Base-by-base conservation (phyloP, 2,113 vertebrate species). In the Gavialis gangeticus region DNA sequence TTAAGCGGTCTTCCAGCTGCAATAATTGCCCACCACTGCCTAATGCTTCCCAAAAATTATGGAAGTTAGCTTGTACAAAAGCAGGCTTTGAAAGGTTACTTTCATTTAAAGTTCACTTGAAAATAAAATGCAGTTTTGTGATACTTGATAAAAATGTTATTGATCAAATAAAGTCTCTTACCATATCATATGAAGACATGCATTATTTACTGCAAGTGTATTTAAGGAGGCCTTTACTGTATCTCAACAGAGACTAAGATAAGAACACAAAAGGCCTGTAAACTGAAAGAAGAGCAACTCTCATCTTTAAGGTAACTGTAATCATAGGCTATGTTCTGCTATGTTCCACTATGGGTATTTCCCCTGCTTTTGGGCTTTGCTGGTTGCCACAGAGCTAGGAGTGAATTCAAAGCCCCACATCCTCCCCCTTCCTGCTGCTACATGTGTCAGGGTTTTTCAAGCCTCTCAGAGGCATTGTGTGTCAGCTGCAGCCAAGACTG, bases 111-210 rank as follows among this genome's bases (percentile, higher is more conserved):
- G 4, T 89, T 96, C 80, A 85, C 82, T 94, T 95, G 66, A 66
- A 80, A 84, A 92, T 59, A 85, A 90, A 96, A 95, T 60, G 75
- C n/a, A 84, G 73, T 83, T 69, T 67, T 76, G 83, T 21, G 56
- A 77, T 63, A 87, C 86, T 27, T 84, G 62, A 55, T 89, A 77
- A 91, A 92, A 91, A 9, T 85, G 54, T 46, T 94, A 64, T 88
- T 93, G 60, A 85, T 57, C 28, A 94, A 94, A 8, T 64, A 82
- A 84, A 75, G 87, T 93, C 91, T 82, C 88, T 93, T 93, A 92
- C 46, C 46, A 12, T 71, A 71, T 75, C 79, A 64, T 18, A 92
- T 62, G 19, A 55, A 82, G 60, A 94, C 87, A 89, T 75, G 18
- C 55, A 78, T 83, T 85, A 78, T 22, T 89, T 90, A 64, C 28